Base-by-base conservation (phyloP, 2,888 invertebrate genomes). In the Rhyacophila evoluta region DNA sequence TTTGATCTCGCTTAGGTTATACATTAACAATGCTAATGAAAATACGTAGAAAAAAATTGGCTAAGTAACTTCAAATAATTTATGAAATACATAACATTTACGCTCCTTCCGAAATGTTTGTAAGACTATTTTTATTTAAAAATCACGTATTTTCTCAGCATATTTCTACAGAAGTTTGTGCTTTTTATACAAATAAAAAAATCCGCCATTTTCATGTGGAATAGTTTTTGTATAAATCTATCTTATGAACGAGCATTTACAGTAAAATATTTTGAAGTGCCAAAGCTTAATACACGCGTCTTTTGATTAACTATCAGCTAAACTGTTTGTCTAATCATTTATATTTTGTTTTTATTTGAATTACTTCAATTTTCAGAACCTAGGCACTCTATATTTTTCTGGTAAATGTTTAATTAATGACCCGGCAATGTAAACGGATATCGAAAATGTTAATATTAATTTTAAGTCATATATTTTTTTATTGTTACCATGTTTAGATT, bases 381-480 rank as follows among this genome's bases (percentile, higher is more conserved):
- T 39, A 6, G 39, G 39, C 15, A 39, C 39, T 39, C 15, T 1
- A 1, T 39, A 12, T 39, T 15, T 39, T 39, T 39, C 6, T 12
- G 12, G 12, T 39, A 12, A 39, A 39, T 6, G 4, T 39, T 39
- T 39, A n/a, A 39, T 12, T 39, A 15, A 39, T 4, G 15, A 39
- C 39, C 39, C 15, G 3, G 39, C 39, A 39, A 39, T 39, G 1
- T 12, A 10, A 39, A 39, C 15, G 39, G 10, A n/a, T 39, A 15
- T 39, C 39, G 12, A 15, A n/a, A 39, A 39, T 39, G 39, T 39
- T 39, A n/a, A 72, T 72, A 11, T 72, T 73, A 74, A 41, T 25
- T n/a, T 12, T 71, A 33, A 71, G n/a, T 3, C 12, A 27, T n/a
- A n/a, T n/a, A 19, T 36, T 36, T 33, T 12, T n/a, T n/a, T 36